Conservation (phyloP, 2,113 vertebrate species). For the Beaufortia kweichowensis region DNA sequence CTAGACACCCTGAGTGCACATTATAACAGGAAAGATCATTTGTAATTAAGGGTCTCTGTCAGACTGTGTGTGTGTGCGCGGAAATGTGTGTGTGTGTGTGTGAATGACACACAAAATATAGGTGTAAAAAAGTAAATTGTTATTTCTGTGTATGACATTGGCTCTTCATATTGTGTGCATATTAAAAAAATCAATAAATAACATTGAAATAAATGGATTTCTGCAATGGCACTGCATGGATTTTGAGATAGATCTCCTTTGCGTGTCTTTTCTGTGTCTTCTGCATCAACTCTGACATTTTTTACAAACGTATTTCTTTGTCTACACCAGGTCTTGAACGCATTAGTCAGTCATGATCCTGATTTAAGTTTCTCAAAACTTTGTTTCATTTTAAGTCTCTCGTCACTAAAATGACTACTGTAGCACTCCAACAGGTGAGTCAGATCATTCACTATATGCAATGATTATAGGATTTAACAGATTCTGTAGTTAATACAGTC, state of each 20-base stretch:
- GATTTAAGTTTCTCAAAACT: no score
- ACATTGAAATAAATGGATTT: slow-evolving; percentile 41
- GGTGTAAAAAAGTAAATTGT: slow-evolving; percentile 41
- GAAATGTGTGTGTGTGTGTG: background rate
- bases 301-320: no score
- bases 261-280: background rate
- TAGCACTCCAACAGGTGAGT: no score
- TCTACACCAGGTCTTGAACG: no score
- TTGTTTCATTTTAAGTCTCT: no score
- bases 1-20: slow-evolving; percentile 1
- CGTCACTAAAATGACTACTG: no score
- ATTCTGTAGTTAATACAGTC: no score
- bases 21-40: slow-evolving; percentile 24
- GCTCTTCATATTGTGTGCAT: slow-evolving; percentile 48
- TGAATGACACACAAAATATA: slow-evolving; percentile 28
- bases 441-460: no score
- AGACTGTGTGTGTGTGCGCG: slow-evolving; percentile 5
- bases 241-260: background rate
- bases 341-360: no score
- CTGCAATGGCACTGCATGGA: background rate
- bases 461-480: no score
- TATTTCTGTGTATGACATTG: slow-evolving; percentile 43
- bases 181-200: slow-evolving; percentile 44
- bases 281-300: no score
- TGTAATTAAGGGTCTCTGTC: slow-evolving; percentile 34